Evolutionary conservation across 2,888 invertebrate genomes (phyloP).

Genomic region (Chrysomela aeneicollis): DNA sequence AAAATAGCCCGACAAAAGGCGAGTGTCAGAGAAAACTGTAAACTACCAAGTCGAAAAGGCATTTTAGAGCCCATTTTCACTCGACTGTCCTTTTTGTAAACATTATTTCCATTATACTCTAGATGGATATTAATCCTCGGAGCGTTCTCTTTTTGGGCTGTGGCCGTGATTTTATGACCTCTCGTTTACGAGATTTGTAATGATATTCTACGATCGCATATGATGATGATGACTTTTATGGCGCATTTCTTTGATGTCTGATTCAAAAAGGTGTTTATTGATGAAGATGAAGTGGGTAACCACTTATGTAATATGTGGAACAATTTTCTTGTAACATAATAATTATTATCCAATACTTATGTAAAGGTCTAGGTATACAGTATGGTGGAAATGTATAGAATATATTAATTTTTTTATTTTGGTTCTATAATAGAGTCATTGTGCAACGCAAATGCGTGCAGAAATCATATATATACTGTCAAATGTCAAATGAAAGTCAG

Average conservation of each 20-base stretch:
- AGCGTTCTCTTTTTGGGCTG: neutral
- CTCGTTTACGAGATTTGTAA: constrained; percentile 23
- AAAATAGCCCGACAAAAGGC: constrained; percentile 53
- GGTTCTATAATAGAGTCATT: no score
- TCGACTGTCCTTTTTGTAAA: constrained; percentile 34
- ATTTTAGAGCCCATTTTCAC: constrained; percentile 33
- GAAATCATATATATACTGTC: no score
- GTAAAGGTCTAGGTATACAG: no score
- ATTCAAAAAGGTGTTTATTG: constrained; percentile 23
- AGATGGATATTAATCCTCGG: constrained; percentile 5
- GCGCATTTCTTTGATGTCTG: constrained; percentile 22
- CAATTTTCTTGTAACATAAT: constrained; percentile 12
- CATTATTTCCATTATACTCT: constrained; percentile 14
- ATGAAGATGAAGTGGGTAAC: neutral
- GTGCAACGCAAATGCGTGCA: no score
- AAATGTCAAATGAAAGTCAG: no score
- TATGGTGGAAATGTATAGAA: no score
- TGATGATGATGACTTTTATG: constrained; percentile 32
- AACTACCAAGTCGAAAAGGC: constrained; percentile 43
- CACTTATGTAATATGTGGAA: no score
- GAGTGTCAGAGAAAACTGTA: constrained; percentile 51
- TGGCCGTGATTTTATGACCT: constrained; percentile 2
- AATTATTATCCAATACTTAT: no score
- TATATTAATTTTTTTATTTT: no score
- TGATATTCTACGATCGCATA: constrained; percentile 25